Conservation (phyloP, 2,888 invertebrate species). For the Leucoptera coffeella region DNA sequence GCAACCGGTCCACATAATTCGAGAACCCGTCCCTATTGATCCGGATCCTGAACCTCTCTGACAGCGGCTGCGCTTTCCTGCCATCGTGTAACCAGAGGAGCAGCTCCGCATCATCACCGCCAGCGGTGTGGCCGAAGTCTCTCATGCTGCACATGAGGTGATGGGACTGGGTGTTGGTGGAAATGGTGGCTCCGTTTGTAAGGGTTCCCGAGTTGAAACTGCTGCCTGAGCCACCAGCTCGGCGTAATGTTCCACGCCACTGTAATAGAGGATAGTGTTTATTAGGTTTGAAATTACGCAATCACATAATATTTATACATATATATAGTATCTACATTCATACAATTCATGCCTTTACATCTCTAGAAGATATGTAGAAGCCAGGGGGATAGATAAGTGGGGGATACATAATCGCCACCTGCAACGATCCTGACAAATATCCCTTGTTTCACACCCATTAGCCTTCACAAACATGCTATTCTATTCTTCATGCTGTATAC, state of each 20-base stretch:
- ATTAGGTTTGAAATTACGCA: too few relatives aligned
- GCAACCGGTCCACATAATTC: constrained; percentile 79
- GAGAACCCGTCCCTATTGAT: constrained; percentile 88
- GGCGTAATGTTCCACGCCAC: constrained; percentile 43
- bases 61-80: constrained; percentile 68
- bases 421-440: too few relatives aligned
- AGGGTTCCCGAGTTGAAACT: constrained; percentile 40
- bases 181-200: constrained; percentile 17
- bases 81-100: constrained; percentile 83
- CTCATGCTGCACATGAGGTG: constrained; percentile 80
- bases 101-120: constrained; percentile 86
- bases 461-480: too few relatives aligned
- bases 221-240: constrained; percentile 39
- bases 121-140: constrained; percentile 82
- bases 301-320: too few relatives aligned
- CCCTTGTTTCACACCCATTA: too few relatives aligned
- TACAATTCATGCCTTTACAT: too few relatives aligned
- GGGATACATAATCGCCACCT: too few relatives aligned
- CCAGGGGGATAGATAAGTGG: too few relatives aligned
- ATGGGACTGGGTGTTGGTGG: constrained; percentile 28
- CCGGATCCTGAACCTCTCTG: constrained; percentile 83
- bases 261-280: constrained; percentile 9
- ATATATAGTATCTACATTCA: too few relatives aligned
- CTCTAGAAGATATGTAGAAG: too few relatives aligned
- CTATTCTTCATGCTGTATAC: too few relatives aligned